These are phyloP conservation scores for Psilanteris sp. DNA, from an alignment of 1,140 invertebrate species.

Conservation along the genomic window DNA sequence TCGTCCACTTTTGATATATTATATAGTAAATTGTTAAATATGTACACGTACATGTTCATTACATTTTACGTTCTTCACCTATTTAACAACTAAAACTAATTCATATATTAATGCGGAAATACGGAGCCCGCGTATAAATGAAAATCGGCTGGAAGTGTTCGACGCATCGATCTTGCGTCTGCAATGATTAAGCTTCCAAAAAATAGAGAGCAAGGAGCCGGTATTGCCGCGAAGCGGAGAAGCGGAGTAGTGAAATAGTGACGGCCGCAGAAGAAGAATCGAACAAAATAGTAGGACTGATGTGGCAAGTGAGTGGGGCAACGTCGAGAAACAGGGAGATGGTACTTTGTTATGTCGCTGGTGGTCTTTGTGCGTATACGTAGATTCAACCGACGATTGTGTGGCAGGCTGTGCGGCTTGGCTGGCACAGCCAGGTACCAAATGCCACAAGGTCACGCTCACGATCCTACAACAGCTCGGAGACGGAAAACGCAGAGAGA, in stretches of 20 bases:
- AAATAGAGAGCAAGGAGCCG: too few relatives aligned
- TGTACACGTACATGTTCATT: too few relatives aligned
- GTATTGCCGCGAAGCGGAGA: too few relatives aligned
- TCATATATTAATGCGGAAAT: too few relatives aligned
- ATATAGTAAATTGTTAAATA: too few relatives aligned
- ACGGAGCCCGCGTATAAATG: too few relatives aligned
- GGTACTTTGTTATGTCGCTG: constrained; percentile 65
- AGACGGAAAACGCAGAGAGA: constrained; percentile 57
- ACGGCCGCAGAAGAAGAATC: constrained; percentile 45
- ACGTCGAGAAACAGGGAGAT: constrained; percentile 54
- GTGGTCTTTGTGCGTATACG: constrained; percentile 61
- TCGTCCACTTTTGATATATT: too few relatives aligned
- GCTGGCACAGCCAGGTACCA: constrained; percentile 78
- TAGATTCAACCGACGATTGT: constrained; percentile 55
- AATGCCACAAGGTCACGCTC: constrained; percentile 79
- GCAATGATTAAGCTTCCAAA: too few relatives aligned
- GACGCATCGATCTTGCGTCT: too few relatives aligned
- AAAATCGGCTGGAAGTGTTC: too few relatives aligned
- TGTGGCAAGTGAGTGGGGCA: constrained; percentile 32
- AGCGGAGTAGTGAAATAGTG: constrained; percentile 32
- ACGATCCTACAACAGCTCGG: constrained; percentile 62
- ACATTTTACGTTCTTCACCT: too few relatives aligned
- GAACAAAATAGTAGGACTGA: constrained; percentile 56
- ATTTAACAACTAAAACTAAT: too few relatives aligned
- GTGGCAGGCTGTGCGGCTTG: constrained; percentile 64